phyloP scores from a whole-genome alignment of 2,113 vertebrate species.

The Seriola rivoliana region DNA sequence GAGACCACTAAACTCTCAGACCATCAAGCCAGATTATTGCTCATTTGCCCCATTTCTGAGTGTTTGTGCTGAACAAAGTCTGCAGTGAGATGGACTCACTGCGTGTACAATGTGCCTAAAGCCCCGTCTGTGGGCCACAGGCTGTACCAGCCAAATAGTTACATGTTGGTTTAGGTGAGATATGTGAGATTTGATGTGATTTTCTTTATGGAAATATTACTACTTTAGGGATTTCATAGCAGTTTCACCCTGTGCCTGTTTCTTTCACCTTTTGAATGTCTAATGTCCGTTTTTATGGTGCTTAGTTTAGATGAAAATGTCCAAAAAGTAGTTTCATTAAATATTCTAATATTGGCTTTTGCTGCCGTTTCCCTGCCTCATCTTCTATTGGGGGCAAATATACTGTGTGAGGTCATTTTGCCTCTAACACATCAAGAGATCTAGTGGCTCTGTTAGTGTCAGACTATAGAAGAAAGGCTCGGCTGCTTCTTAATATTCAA shows the following conservation, averaged over 20 bases:
- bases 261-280: background rate
- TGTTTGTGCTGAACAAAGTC: background rate
- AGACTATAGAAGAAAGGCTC: conserved; percentile 12
- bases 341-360: background rate
- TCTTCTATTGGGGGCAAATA: background rate
- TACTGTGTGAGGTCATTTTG: background rate
- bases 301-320: background rate
- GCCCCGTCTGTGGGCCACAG: background rate
- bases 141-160: background rate
- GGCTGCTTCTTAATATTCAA: conserved; percentile 34
- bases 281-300: background rate
- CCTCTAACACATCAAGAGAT: conserved; percentile 9
- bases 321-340: background rate
- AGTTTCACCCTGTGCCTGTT: background rate
- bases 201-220: no score
- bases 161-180: background rate
- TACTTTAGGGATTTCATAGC: background rate
- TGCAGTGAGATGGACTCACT: conserved; percentile 20
- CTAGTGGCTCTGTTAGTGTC: conserved; percentile 29
- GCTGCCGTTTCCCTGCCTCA: background rate
- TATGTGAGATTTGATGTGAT: background rate
- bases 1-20: conserved; percentile 13
- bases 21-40: conserved; percentile 27
- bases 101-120: no score
- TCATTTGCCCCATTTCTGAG: background rate